Conservation (phyloP, 2,113 vertebrate species). For the Ceyx melanurus region DNA sequence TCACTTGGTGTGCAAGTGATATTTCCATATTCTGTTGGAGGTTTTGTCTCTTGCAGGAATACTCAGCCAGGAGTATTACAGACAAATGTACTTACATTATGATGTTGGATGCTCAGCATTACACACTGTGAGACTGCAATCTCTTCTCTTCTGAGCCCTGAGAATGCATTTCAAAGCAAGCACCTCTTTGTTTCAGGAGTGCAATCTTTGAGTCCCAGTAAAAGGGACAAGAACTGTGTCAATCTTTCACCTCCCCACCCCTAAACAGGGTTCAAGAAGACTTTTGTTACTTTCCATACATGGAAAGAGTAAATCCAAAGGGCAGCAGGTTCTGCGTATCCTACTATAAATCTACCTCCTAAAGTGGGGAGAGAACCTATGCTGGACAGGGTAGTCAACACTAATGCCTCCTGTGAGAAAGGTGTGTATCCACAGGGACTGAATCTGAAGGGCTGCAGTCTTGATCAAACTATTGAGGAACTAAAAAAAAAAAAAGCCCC, state of each 20-base stretch:
- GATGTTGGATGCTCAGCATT: background rate
- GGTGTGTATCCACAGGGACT: background rate
- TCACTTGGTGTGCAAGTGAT: background rate
- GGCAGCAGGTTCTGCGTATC: background rate
- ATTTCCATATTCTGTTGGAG: background rate
- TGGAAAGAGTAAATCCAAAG: background rate
- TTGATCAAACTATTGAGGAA: background rate
- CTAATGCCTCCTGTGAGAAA: background rate
- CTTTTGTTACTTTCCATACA: background rate
- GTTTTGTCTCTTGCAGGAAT: background rate
- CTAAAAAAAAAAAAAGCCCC: too few species aligned
- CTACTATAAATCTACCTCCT: background rate
- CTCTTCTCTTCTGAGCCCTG: background rate
- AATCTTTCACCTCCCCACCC: background rate
- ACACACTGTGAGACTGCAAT: too few species aligned
- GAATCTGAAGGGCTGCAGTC: background rate
- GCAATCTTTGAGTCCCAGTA: background rate
- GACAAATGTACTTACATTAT: background rate
- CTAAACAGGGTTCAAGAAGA: background rate
- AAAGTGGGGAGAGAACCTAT: background rate
- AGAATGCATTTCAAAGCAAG: background rate
- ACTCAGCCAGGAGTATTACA: background rate
- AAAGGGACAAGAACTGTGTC: background rate
- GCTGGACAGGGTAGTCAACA: background rate
- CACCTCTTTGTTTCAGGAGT: background rate